Evolutionary conservation across 2,888 invertebrate genomes (phyloP).

Genomic region (Troides aeacus): DNA sequence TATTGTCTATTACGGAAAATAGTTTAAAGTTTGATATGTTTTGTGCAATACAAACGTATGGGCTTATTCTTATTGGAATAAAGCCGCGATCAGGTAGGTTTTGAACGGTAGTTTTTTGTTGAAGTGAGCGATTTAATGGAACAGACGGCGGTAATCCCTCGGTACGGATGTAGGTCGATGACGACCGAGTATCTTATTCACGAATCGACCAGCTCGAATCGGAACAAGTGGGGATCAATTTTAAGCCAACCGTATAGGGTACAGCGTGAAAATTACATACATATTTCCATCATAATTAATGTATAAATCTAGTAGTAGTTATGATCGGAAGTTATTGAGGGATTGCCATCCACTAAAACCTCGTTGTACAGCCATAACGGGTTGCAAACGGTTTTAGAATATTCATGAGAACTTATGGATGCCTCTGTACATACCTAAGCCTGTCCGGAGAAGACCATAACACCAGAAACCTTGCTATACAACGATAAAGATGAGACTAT

Average conservation of each 20-base stretch:
- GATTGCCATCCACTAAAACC: too few species aligned
- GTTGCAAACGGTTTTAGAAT: too few species aligned
- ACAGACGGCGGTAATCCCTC: conserved; percentile 19
- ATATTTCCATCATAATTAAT: neutral
- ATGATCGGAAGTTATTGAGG: too few species aligned
- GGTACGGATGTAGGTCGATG: conserved; percentile 24
- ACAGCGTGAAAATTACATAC: neutral
- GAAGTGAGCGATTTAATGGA: conserved; percentile 9
- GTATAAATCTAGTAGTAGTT: neutral
- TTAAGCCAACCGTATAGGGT: conserved; percentile 9
- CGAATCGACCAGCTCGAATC: conserved; percentile 8
- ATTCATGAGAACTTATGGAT: too few species aligned
- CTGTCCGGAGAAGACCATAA: too few species aligned
- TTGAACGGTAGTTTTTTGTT: conserved; percentile 7
- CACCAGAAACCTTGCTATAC: too few species aligned
- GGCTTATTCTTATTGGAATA: neutral
- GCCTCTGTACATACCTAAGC: too few species aligned
- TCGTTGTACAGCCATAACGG: too few species aligned
- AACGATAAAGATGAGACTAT: too few species aligned
- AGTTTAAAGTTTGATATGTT: neutral
- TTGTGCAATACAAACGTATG: neutral
- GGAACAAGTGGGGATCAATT: conserved; percentile 28
- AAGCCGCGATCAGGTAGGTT: neutral
- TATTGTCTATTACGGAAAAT: too few species aligned
- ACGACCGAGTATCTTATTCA: conserved; percentile 16